Base-by-base conservation (phyloP, 2,888 invertebrate genomes). In the Dolichopus griseipennis region DNA sequence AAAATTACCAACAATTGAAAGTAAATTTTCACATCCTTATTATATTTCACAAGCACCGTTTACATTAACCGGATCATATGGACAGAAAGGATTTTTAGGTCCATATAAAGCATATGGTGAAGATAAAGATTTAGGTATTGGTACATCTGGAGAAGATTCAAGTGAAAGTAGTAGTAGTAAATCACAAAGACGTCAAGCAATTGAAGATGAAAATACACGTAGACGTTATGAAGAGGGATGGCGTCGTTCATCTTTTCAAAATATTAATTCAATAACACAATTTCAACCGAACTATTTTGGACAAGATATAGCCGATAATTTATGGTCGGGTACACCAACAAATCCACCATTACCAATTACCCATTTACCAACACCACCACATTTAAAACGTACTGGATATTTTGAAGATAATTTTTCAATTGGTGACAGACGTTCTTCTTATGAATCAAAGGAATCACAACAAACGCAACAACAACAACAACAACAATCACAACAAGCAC, bases 91-190 rank as follows among this genome's bases (percentile, higher is more conserved):
- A 65, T 81, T 83, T 72, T 83, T 84, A 33, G 85, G 85, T 0
- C 83, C 86, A 61, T 87, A 86, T 70, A 86, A 87, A 76, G 85
- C 85, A 27, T 88, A 86, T 71, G 86, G 86, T 1, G 86, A 87
- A 70, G 89, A 89, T 62, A 91, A 91, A 79, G 92, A 93, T 78
- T 82, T 90, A 67, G 92, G 92, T 0, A 83, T 92, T 65, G 92
- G 92, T 34, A 93, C 92, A 1, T 92, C 92, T 0, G 91, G 91
- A 18, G 92, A 93, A 76, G 92, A 92, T 74, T 91, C 91, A 0
- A 91, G 91, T 71, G 91, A 92, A 78, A 89, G 89, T 72, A 90
- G 90, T 73, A 89, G 90, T 0, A 90, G 89, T 75, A 88, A 88
- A 75, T 90, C 90, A 0, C 88, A 89, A 75, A 84, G 88, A 12